Conservation (phyloP, 2,888 invertebrate species). For the Teinopalpus imperialis region DNA sequence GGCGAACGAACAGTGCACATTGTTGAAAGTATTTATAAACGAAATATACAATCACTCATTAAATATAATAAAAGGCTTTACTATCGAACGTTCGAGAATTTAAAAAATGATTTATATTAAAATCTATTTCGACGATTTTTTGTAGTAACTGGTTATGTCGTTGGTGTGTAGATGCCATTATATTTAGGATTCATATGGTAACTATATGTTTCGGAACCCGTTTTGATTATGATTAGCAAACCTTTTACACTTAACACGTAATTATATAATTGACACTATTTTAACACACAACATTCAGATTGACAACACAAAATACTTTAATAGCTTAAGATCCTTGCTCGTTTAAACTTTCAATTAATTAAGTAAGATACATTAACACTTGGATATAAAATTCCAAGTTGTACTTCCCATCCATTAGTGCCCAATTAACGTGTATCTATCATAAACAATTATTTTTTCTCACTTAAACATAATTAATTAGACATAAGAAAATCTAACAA, state of each 20-base stretch:
- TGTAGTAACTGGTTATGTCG: no score
- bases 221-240: constrained; percentile 52
- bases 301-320: constrained; percentile 38
- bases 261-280: constrained; percentile 1
- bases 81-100: no score
- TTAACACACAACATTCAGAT: neutral
- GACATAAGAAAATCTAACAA: constrained; percentile 60
- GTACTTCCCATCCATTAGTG: constrained; percentile 54
- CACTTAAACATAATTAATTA: constrained; percentile 52
- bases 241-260: constrained; percentile 38
- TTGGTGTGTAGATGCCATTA: constrained; percentile 45
- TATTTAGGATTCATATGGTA: constrained; percentile 74
- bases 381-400: constrained; percentile 63
- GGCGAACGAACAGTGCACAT: no score
- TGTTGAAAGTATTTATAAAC: no score
- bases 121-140: no score
- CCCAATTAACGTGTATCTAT: constrained; percentile 59
- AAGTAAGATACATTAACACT: no score
- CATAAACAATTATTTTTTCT: constrained; percentile 44
- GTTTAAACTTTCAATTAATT: no score
- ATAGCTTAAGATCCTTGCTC: constrained; percentile 31
- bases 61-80: no score
- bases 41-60: no score
- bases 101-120: no score
- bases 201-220: constrained; percentile 77